Evolutionary conservation across 2,888 invertebrate species (phyloP).

Genomic region (Choristoneura rosaceana): DNA sequence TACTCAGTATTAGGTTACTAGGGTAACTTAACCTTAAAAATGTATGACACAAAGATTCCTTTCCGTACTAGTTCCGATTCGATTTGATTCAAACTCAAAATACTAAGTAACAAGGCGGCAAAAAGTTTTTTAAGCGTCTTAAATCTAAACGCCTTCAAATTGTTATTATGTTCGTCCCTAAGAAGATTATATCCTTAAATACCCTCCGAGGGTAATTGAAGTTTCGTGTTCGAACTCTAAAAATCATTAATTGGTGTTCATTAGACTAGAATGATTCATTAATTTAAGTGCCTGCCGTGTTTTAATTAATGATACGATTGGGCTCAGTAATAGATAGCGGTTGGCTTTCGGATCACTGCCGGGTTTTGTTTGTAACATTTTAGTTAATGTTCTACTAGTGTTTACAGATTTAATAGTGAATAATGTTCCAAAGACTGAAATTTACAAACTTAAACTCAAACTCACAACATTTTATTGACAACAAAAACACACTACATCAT

Average conservation of each 20-base stretch:
- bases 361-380: too few relatives aligned
- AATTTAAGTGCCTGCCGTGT: neutral
- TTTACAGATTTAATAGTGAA: too few relatives aligned
- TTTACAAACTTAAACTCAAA: too few relatives aligned
- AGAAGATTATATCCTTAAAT: slow-evolving; percentile 27
- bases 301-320: slow-evolving; percentile 3
- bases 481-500: too few relatives aligned
- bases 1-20: too few relatives aligned
- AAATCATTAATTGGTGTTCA: slow-evolving; percentile 22
- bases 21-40: neutral
- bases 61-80: neutral
- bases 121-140: neutral
- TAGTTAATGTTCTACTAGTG: too few relatives aligned
- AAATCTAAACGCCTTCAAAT: slow-evolving; percentile 23
- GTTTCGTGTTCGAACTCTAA: slow-evolving; percentile 21
- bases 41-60: neutral
- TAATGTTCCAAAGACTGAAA: too few relatives aligned
- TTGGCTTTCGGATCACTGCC: neutral
- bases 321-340: neutral
- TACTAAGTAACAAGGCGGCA: slow-evolving; percentile 4
- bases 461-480: too few relatives aligned
- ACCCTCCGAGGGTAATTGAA: slow-evolving; percentile 24
- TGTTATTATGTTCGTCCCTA: slow-evolving; percentile 22
- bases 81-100: slow-evolving; percentile 3
- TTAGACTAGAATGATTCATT: slow-evolving; percentile 6